Evolutionary conservation across 2,113 vertebrate genomes (phyloP).

Genomic region (Lampris megalopsis): DNA sequence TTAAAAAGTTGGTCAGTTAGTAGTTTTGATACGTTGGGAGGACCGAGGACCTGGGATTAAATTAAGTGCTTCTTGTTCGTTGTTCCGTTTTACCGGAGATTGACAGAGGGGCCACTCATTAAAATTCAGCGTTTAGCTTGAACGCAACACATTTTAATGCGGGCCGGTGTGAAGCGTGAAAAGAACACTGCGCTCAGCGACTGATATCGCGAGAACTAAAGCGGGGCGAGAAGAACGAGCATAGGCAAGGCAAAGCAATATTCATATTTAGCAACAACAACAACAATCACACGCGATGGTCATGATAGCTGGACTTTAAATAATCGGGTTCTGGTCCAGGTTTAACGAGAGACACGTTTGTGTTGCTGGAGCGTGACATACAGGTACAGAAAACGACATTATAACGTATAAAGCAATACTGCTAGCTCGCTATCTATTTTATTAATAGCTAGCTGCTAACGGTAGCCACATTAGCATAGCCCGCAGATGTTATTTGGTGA

Average conservation of each 20-base stretch:
- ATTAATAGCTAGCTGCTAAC: conserved; percentile 70
- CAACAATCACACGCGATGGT: conserved; percentile 31
- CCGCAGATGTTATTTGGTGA: conserved; percentile 25
- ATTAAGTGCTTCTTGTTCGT: too few species aligned
- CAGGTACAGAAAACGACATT: conserved; percentile 52
- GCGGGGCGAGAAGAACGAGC: conserved; percentile 49
- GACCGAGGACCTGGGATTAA: too few species aligned
- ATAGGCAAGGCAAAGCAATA: conserved; percentile 61
- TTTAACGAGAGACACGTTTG: conserved; percentile 7
- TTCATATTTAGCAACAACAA: conserved; percentile 70
- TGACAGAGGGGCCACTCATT: too few species aligned
- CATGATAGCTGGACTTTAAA: not conserved
- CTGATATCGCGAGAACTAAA: conserved; percentile 48
- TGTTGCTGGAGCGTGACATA: conserved; percentile 6
- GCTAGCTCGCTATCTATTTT: conserved; percentile 50
- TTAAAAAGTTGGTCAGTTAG: too few species aligned
- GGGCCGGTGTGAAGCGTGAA: not conserved
- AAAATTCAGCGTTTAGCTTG: not conserved
- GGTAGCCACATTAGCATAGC: conserved; percentile 49
- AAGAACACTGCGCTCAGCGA: not conserved
- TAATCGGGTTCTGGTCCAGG: not conserved
- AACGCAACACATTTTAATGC: not conserved
- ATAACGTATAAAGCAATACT: conserved; percentile 9
- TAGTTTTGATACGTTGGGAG: too few species aligned
- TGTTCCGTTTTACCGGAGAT: too few species aligned